A percentile compares a stretch with the other conserved stretches of the same genome.
phyloP scores from a whole-genome alignment of 2,888 invertebrate genomes.

The Cosmopolites sordidus region DNA sequence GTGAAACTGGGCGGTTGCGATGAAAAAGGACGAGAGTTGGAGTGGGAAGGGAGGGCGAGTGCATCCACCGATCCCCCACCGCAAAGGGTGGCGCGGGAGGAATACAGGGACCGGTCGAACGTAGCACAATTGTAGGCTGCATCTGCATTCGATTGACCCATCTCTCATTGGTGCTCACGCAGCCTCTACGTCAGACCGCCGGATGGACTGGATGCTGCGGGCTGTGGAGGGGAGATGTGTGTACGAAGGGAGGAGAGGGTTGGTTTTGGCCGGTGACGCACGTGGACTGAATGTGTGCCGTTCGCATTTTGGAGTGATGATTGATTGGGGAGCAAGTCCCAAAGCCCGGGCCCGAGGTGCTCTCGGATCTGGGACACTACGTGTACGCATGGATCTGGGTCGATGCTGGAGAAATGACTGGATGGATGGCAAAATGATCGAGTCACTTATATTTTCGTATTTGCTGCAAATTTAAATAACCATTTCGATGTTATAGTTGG shows the following conservation, averaged over 20 bases:
- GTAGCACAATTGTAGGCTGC: slow-evolving; percentile 23
- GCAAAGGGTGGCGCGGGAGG: not conserved
- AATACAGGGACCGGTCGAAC: not conserved
- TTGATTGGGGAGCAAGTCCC: not conserved
- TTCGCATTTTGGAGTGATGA: not conserved
- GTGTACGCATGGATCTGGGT: too few relatives aligned
- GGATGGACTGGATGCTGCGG: too few relatives aligned
- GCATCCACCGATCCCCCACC: too few relatives aligned
- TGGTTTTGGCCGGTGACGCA: not conserved
- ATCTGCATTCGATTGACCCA: slow-evolving; percentile 28
- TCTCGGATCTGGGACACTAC: too few relatives aligned
- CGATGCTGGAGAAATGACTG: too few relatives aligned
- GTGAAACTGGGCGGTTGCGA: not conserved
- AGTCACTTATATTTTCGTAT: too few relatives aligned
- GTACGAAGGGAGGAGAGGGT: not conserved
- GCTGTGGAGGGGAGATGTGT: too few relatives aligned
- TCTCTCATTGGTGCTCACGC: slow-evolving; percentile 27
- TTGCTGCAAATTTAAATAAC: too few relatives aligned
- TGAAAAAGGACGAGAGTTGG: too few relatives aligned
- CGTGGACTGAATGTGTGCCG: not conserved
- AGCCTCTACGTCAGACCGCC: not conserved
- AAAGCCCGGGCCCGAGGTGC: not conserved
- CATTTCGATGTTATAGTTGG: too few relatives aligned
- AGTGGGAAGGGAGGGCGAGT: too few relatives aligned
- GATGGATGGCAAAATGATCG: too few relatives aligned